A percentile compares a stretch with the other conserved stretches of the same genome.
Evolutionary conservation across 2,113 vertebrate species (phyloP).

Genomic region (Danio rerio): DNA sequence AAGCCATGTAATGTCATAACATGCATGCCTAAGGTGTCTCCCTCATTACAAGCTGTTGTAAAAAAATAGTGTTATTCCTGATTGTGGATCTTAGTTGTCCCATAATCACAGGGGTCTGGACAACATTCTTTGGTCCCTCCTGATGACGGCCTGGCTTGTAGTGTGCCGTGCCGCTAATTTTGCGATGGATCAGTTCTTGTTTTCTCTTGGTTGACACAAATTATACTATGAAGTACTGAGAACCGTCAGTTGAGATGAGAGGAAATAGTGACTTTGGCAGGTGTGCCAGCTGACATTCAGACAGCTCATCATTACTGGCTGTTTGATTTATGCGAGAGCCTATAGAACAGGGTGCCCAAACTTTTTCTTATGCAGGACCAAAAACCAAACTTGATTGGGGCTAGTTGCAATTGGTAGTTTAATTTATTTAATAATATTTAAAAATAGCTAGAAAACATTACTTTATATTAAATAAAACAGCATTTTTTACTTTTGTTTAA

Average conservation of each 20-base stretch:
- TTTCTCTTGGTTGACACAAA: background rate
- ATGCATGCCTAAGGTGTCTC: too few relatives aligned
- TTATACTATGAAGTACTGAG: background rate
- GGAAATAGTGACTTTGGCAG: constrained; percentile 1
- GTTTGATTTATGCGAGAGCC: background rate
- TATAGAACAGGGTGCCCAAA: background rate
- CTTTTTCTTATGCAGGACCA: too few relatives aligned
- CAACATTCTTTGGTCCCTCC: background rate
- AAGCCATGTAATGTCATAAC: too few relatives aligned
- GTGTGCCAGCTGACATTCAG: constrained; percentile 3
- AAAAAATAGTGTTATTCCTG: too few relatives aligned
- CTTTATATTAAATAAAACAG: too few relatives aligned
- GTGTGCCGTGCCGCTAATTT: background rate
- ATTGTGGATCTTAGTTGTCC: background rate
- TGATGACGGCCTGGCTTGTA: background rate
- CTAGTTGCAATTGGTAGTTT: too few relatives aligned
- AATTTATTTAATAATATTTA: too few relatives aligned
- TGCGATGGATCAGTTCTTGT: background rate
- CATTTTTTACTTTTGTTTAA: too few relatives aligned
- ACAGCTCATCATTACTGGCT: constrained; percentile 9
- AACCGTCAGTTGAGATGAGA: constrained; percentile 7
- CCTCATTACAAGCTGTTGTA: too few relatives aligned
- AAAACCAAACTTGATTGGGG: too few relatives aligned
- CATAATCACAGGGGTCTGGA: background rate
- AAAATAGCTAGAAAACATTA: too few relatives aligned